A percentile compares a stretch with the other conserved stretches of the same genome.
Conservation (phyloP, 2,797 vertebrate genomes). For the Oryzias sinensis region DNA sequence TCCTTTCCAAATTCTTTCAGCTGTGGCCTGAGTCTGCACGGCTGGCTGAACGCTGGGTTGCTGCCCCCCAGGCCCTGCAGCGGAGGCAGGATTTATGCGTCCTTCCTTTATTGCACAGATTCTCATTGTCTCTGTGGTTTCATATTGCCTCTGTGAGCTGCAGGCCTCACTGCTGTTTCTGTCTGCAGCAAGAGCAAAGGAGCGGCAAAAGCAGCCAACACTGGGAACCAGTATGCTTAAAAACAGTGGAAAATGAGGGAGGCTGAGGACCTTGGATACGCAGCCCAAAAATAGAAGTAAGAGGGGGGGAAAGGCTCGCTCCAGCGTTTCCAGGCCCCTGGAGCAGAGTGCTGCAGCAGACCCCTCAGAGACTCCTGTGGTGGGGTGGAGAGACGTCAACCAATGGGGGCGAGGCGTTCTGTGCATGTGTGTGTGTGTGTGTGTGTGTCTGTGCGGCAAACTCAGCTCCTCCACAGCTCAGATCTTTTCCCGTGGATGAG, state of each 20-base stretch:
- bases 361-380: constrained; percentile 75
- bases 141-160: constrained; percentile 55
- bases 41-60: constrained; percentile 71
- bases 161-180: constrained; percentile 47
- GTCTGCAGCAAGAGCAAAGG: constrained; percentile 32
- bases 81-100: constrained; percentile 65
- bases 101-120: constrained; percentile 70
- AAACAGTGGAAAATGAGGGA: constrained; percentile 67
- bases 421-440: constrained; percentile 37
- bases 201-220: constrained; percentile 23
- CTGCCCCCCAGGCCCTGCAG: constrained; percentile 68
- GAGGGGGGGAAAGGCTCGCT: constrained; percentile 61
- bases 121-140: constrained; percentile 64
- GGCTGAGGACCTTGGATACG: constrained; percentile 64
- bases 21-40: constrained; percentile 70
- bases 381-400: constrained; percentile 77
- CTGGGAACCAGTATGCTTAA: constrained; percentile 67
- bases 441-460: constrained; percentile 60
- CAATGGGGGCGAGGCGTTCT: constrained; percentile 74
- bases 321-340: constrained; percentile 76
- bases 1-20: constrained; percentile 71
- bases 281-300: constrained; percentile 77
- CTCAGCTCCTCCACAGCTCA: constrained; percentile 68
- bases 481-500: constrained; percentile 66
- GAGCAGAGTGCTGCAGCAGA: constrained; percentile 78